Base-by-base conservation (phyloP, 2,797 vertebrate genomes). In the Tachyglossus aculeatus region DNA sequence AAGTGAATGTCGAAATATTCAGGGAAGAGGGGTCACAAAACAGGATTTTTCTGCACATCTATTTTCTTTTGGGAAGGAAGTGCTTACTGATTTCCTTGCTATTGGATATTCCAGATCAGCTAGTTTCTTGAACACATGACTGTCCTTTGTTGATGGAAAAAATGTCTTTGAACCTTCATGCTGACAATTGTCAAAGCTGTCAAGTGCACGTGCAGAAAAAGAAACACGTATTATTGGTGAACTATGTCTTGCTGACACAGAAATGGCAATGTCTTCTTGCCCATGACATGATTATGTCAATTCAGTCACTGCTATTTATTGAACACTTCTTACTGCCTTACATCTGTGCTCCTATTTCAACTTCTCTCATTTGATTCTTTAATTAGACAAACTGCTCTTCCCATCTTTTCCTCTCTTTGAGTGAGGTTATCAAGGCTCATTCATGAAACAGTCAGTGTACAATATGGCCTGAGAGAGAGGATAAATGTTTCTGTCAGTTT, bases 81-180 rank as follows among this genome's bases (percentile, higher is more conserved):
- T 6, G 48, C 9, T 32, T n/a, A 32, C 29, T 45, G 22, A n/a
- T 18, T 38, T 67, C 73, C 29, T 0, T 3, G 67, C 18, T 39
- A 66, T 6, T 52, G 9, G 5, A 58, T 57, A 63, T 70, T 60
- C 43, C 14, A 57, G 57, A 58, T 48, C 67, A 74, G 31, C 41
- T 18, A 67, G 59, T 37, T 55, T 75, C 69, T 61, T 68, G 29
- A 55, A 66, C 64, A 67, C 78, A 68, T 71, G 59, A 47, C 78
- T 82, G 78, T 19, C 51, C 44, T 66, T 52, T 67, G 6, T 22
- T 77, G 70, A 44, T 53, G 71, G 24, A 3, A 5, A 60, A 52
- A 13, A 47, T 9, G 36, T 29, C 72, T 80, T 66, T 55, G 70
- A 82, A 75, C 52, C 41, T 55, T 79, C 75, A 48, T 45, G 65